Evolutionary conservation across 2,797 vertebrate genomes (phyloP).

Genomic region (Sardinella longiceps): DNA sequence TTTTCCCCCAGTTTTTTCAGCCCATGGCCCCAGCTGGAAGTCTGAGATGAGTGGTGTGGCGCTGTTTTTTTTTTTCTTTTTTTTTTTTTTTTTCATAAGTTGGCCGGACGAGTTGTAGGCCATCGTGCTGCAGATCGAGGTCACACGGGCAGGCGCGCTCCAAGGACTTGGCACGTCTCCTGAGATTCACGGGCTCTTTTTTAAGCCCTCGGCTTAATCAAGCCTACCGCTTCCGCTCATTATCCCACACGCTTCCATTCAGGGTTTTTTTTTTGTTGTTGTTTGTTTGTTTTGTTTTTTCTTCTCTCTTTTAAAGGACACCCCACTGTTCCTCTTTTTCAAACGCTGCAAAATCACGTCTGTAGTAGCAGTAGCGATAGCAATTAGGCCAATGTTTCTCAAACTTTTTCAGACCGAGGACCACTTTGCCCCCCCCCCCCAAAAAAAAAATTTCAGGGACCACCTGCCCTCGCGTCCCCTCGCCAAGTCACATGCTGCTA

Average conservation of each 20-base stretch:
- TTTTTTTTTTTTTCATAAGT: no score
- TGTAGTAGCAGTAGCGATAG: not conserved
- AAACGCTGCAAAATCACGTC: not conserved
- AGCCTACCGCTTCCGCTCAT: not conserved
- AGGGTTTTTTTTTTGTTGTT: constrained; percentile 10
- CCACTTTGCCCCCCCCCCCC: no score
- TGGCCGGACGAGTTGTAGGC: not conserved
- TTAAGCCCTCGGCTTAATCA: not conserved
- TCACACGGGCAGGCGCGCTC: not conserved
- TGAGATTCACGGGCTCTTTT: not conserved
- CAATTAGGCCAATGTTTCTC: no score
- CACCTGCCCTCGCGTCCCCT: no score
- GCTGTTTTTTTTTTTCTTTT: no score
- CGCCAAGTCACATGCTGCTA: no score
- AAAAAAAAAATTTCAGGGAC: no score
- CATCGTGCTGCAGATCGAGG: not conserved
- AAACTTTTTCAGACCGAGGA: no score
- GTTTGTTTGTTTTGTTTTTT: no score
- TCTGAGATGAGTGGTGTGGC: not conserved
- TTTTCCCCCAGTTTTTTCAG: not conserved
- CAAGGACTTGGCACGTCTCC: not conserved
- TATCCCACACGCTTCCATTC: not conserved
- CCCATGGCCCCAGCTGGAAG: not conserved
- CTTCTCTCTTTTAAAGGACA: no score
- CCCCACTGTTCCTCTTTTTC: no score